Base-by-base conservation (phyloP, 1,140 invertebrate species). In the Aphaenogaster floridana region DNA sequence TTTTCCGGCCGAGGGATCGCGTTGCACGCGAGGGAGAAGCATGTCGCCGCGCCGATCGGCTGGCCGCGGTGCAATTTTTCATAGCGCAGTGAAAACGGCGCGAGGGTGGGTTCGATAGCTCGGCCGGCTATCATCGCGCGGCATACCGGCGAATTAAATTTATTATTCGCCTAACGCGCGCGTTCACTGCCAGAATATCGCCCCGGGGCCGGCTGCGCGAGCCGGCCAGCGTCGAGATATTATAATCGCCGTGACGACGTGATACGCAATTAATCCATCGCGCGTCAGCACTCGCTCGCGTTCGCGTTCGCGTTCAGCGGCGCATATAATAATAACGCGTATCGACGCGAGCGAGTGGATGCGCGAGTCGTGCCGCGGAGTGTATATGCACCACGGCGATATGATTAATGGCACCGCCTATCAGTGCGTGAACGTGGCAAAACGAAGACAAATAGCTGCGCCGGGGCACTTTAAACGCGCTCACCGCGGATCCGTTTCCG, bases 361-460 rank as follows among this genome's bases (percentile, higher is more conserved):
- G 77, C 48, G 68, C 57, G 39, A 48, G 54, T 13, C 36, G 52
- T 21, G 39, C 61, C 21, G 50, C 59, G 28, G 36, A 15, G n/a
- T 36, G 28, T 39, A 54, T 28, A 28, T 50, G 13, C 21, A 69
- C 63, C 54, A 79, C 52, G 39, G 78, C 83, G 69, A 68, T 52
- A 89, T 94, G 93, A 94, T 94, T 94, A 94, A 93, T 93, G 90
- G 83, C 90, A 86, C 83, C 89, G 90, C 92, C 80, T 92, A 92
- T 93, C 93, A 88, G 92, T 92, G 89, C 92, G 89, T 89, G 93
- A 93, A 93, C 92, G 78, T 88, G 61, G 91, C 89, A 94, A 93
- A 93, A 93, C 92, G 93, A 93, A 92, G 91, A 94, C 93, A 92
- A 93, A 93, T 93, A 87, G 89, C 89, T 57, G 61, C 48, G 66